phyloP scores from a whole-genome alignment of 2,888 invertebrate species.

The Myopa testacea region DNA sequence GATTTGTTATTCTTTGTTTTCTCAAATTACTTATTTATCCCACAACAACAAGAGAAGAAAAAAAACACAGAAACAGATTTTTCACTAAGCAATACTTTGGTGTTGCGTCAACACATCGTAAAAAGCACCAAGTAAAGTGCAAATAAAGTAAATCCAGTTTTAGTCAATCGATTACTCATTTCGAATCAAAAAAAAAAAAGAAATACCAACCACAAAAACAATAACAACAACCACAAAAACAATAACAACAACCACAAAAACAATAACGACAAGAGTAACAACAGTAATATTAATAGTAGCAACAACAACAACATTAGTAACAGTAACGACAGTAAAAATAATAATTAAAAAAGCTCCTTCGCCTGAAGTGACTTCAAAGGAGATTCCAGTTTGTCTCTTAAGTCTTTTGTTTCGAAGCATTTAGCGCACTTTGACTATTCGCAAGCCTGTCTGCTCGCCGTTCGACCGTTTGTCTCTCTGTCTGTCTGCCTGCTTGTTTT shows the following conservation, averaged over 20 bases:
- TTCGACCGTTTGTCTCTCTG: not conserved
- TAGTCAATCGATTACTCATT: conserved; percentile 28
- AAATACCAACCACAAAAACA: not conserved
- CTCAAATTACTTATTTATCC: not conserved
- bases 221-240: not conserved
- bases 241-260: not conserved
- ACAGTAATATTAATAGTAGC: not conserved
- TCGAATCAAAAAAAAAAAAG: not conserved
- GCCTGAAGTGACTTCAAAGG: not conserved
- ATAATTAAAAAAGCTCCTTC: not conserved
- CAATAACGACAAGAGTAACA: not conserved
- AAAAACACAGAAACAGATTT: not conserved
- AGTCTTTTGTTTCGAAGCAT: conserved; percentile 19
- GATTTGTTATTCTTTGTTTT: not conserved
- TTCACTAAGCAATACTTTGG: not conserved
- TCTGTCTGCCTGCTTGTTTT: not conserved
- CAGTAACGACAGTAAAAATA: not conserved
- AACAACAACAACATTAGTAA: not conserved
- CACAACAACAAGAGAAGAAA: not conserved
- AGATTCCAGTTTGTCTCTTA: conserved; percentile 26
- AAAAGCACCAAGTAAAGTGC: not conserved
- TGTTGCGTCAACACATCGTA: not conserved
- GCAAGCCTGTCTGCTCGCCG: not conserved
- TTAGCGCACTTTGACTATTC: not conserved
- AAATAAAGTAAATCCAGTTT: conserved; percentile 12